phyloP scores from a whole-genome alignment of 2,888 invertebrate genomes.

The Amphipoea lucens region DNA sequence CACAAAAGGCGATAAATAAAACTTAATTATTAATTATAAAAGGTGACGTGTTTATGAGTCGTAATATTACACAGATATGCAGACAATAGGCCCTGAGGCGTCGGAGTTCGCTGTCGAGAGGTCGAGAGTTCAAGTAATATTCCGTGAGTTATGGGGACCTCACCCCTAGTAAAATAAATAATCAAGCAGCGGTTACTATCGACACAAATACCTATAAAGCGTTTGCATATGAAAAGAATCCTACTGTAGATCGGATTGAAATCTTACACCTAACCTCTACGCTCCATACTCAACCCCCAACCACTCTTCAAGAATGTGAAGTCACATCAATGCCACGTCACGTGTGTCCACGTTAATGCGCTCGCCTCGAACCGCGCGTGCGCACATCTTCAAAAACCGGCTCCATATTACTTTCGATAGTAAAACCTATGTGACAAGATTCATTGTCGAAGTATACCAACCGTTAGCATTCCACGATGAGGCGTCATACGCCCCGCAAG shows the following conservation, averaged over 20 bases:
- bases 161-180: constrained; percentile 6
- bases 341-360: constrained; percentile 45
- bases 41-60: constrained; percentile 46
- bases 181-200: background rate
- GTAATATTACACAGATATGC: constrained; percentile 30
- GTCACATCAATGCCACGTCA: constrained; percentile 47
- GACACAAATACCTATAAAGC: background rate
- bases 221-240: background rate
- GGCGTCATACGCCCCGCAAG: constrained; percentile 81
- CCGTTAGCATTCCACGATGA: constrained; percentile 87
- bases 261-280: background rate
- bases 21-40: constrained; percentile 18
- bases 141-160: constrained; percentile 37
- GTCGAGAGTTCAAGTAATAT: constrained; percentile 42
- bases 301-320: constrained; percentile 24
- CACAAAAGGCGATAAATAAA: constrained; percentile 27
- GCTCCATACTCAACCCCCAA: background rate
- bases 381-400: constrained; percentile 78
- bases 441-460: constrained; percentile 83
- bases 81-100: constrained; percentile 41
- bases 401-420: constrained; percentile 76
- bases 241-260: background rate
- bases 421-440: constrained; percentile 69
- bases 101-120: constrained; percentile 6
- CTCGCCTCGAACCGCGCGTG: constrained; percentile 65